phyloP scores from a whole-genome alignment of 2,888 invertebrate genomes.

The Andricus quercusramuli region DNA sequence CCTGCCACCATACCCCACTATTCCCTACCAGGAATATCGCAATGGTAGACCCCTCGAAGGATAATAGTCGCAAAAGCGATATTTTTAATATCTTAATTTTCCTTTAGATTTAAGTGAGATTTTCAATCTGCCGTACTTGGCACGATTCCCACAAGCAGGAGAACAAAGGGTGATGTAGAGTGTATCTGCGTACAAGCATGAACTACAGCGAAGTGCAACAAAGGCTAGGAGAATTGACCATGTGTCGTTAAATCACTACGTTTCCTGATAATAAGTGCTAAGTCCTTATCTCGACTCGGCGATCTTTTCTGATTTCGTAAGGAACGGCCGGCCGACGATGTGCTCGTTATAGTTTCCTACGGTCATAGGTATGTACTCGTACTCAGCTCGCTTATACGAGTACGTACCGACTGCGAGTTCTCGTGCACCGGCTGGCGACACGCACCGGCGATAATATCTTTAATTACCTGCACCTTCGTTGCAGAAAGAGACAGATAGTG shows the following conservation, averaged over 20 bases:
- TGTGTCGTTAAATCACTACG: constrained; percentile 53
- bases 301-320: constrained; percentile 58
- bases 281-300: constrained; percentile 44
- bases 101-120: constrained; percentile 14
- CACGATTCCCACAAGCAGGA: constrained; percentile 36
- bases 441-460: constrained; percentile 75
- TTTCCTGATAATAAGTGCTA: constrained; percentile 52
- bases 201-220: constrained; percentile 37
- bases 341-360: constrained; percentile 58
- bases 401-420: constrained; percentile 47
- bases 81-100: constrained; percentile 20
- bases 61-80: background rate
- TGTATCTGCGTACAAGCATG: constrained; percentile 17
- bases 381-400: constrained; percentile 51
- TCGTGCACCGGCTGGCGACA: constrained; percentile 67
- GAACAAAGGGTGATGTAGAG: constrained; percentile 12
- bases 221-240: constrained; percentile 38
- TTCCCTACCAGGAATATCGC: no score
- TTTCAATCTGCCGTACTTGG: background rate
- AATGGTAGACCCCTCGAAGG: no score
- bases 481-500: constrained; percentile 45
- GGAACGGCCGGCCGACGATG: constrained; percentile 54
- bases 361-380: constrained; percentile 51
- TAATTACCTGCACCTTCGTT: constrained; percentile 69
- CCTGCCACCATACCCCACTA: no score